These are phyloP conservation scores for Thinocorus orbignyianus DNA, from an alignment of 2,113 vertebrate genomes.

Conservation along the genomic window DNA sequence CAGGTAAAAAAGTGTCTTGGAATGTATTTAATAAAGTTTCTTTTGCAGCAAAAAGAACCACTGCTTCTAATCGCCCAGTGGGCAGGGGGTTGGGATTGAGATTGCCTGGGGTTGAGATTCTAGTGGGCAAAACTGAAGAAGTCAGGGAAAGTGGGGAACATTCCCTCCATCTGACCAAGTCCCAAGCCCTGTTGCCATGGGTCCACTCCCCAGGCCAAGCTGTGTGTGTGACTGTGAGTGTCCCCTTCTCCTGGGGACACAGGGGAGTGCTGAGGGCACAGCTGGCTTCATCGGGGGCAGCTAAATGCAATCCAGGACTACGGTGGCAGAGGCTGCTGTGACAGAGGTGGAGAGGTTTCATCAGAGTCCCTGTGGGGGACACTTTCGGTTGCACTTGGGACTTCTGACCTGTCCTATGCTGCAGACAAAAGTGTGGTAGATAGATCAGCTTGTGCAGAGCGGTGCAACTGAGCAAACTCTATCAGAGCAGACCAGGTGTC, in stretches of 20 bases:
- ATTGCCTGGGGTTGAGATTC: background rate
- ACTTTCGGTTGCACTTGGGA: background rate
- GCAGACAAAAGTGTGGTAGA: background rate
- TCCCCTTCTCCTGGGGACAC: background rate
- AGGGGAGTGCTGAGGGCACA: background rate
- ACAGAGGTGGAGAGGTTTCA: background rate
- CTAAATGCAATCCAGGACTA: background rate
- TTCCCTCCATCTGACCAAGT: background rate
- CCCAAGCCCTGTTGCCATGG: background rate
- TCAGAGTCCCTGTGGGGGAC: too few species aligned
- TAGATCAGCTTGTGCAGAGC: background rate
- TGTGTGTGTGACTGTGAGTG: rapidly evolving
- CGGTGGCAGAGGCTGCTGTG: background rate
- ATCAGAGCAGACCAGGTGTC: background rate
- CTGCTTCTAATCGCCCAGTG: background rate
- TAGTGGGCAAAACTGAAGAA: background rate
- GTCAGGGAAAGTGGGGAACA: background rate
- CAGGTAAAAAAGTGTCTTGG: background rate
- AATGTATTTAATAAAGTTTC: background rate
- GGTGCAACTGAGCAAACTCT: background rate
- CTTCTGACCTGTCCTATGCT: background rate
- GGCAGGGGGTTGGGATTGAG: background rate
- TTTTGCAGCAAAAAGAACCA: background rate
- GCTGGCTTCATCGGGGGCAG: background rate
- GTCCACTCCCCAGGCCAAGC: rapidly evolving